These are phyloP conservation scores for Neotoxoptera formosana DNA, from an alignment of 1,140 invertebrate genomes.

Conservation along the genomic window DNA sequence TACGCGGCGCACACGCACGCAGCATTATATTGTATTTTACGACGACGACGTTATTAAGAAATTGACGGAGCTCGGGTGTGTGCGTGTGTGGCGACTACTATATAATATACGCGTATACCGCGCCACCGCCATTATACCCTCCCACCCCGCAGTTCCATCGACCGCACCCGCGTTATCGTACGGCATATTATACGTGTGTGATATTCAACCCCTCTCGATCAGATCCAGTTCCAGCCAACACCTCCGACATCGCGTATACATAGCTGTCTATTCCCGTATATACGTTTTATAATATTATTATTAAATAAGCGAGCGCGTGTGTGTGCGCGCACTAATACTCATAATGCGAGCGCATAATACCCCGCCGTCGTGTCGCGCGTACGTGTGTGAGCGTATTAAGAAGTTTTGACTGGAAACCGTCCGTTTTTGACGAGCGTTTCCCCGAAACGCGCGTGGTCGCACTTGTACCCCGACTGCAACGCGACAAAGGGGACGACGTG, in stretches of 20 bases:
- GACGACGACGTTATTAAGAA: conserved; percentile 50
- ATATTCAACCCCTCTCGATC: conserved; percentile 32
- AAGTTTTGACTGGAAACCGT: conserved; percentile 40
- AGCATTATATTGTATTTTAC: conserved; percentile 54
- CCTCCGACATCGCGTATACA: background rate
- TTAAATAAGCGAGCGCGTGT: background rate
- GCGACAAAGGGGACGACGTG: conserved; percentile 21
- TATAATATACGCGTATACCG: background rate
- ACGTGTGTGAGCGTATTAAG: background rate
- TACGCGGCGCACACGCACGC: conserved; percentile 2
- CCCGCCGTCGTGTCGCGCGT: background rate
- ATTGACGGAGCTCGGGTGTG: background rate
- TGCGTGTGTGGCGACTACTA: background rate
- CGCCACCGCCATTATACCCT: background rate
- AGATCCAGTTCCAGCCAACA: background rate
- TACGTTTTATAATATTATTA: background rate
- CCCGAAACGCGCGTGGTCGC: background rate
- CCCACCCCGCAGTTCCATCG: background rate
- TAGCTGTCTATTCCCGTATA: background rate
- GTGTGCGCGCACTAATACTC: background rate
- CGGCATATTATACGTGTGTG: background rate
- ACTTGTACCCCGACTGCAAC: background rate
- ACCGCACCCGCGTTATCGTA: background rate
- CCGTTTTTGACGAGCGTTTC: conserved; percentile 23
- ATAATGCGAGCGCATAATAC: background rate